Percentiles rank a stretch among this genome's conserved stretches.
phyloP scores from a whole-genome alignment of 2,797 vertebrate genomes.

The Schizopygopsis malacanthus region DNA sequence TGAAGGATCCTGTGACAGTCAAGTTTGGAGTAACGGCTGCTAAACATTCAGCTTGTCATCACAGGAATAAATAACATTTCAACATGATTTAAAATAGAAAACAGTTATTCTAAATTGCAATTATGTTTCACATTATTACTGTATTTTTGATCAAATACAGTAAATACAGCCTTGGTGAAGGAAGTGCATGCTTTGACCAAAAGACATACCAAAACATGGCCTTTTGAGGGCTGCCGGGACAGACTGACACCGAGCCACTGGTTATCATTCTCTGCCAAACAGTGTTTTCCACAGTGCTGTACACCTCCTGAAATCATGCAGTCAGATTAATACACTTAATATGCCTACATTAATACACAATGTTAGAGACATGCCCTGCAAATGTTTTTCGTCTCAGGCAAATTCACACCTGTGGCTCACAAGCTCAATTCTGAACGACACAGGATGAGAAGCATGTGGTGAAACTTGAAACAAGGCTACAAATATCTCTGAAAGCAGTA shows the following conservation, averaged over 20 bases:
- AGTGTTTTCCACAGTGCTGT: slow-evolving; percentile 86
- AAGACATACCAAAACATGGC: slow-evolving; percentile 84
- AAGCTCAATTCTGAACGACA: background rate
- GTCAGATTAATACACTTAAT: background rate
- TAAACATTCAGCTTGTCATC: background rate
- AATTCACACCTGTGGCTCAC: slow-evolving; percentile 7
- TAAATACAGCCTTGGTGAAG: background rate
- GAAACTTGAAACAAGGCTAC: background rate
- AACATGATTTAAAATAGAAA: background rate
- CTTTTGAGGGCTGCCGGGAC: slow-evolving; percentile 85
- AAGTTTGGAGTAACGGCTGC: background rate
- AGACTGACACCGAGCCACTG: slow-evolving; percentile 97
- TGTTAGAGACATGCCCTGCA: background rate
- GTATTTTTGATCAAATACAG: background rate
- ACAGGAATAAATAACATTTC: background rate
- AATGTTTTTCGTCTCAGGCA: background rate
- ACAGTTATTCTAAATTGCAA: background rate
- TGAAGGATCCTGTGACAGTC: background rate
- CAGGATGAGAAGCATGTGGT: background rate
- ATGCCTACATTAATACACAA: background rate
- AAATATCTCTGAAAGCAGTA: background rate
- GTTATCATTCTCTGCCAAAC: slow-evolving; percentile 87
- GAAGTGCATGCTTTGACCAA: slow-evolving; percentile 16
- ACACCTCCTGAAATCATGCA: slow-evolving; percentile 73
- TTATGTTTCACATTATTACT: background rate